Conservation (phyloP, 2,797 vertebrate genomes). For the Sebastiscus tertius region DNA sequence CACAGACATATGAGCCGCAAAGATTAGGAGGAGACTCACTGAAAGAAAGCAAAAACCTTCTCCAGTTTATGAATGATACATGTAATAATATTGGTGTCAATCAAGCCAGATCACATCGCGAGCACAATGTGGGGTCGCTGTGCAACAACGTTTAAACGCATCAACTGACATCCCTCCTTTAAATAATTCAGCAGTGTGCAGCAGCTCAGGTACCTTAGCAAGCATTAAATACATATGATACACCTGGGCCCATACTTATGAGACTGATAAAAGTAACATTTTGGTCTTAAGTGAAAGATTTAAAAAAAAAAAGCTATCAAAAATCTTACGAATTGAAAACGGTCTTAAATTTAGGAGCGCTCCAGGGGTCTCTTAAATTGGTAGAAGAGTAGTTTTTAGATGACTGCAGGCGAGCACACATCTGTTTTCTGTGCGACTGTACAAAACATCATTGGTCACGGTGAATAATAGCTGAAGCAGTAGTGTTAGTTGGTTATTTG, state of each 20-base stretch:
- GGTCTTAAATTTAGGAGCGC: neutral
- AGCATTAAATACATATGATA: neutral
- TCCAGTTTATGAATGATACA: slow-evolving; percentile 23
- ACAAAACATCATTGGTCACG: neutral
- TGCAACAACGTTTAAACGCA: slow-evolving; percentile 1
- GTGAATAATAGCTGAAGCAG: neutral
- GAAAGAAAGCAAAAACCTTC: slow-evolving; percentile 14
- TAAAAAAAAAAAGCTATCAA: neutral
- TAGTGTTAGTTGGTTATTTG: neutral
- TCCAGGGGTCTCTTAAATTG: neutral
- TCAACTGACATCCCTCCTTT: neutral
- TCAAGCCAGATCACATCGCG: slow-evolving; percentile 17
- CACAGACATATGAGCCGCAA: neutral
- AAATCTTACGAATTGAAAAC: neutral
- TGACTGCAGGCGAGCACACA: neutral
- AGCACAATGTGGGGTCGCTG: neutral
- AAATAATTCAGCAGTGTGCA: neutral
- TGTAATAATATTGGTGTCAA: slow-evolving; percentile 30
- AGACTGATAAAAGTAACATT: neutral
- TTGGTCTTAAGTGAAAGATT: neutral
- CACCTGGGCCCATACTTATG: neutral
- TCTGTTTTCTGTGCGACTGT: neutral
- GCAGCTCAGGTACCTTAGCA: neutral
- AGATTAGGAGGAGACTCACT: slow-evolving; percentile 34
- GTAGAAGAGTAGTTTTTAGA: neutral